Evolutionary conservation across 2,888 invertebrate genomes (phyloP), one percentile per base, ranked within the genome.

Genomic region (Prosapia bicincta): DNA sequence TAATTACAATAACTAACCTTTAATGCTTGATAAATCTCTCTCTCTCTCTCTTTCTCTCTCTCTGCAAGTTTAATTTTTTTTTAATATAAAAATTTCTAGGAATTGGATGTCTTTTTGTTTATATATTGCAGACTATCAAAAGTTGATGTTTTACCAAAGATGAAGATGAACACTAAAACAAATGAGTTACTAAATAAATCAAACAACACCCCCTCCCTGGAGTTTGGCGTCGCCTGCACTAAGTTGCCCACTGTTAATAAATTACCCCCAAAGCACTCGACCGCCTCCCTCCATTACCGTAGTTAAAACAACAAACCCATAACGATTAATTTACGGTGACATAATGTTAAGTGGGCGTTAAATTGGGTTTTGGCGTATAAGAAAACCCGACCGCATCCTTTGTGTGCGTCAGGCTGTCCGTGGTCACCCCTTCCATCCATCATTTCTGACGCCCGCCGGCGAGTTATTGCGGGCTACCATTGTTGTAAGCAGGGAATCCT

Each of bases 311-410:
- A 54, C 54, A 54, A 54, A 20, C n/a, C 54, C n/a, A 3, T 54
- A 54, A 54, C 54, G 54, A 54, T 54, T 54, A 54, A 54, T 54
- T 54, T 54, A 54, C n/a, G 20, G 54, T 1, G 54, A 54, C 54
- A 54, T 54, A 54, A 54, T 54, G 54, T 54, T 54, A 54, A 54
- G 54, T 54, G 54, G 54, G 54, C 54, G 54, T n/a, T 54, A 54
- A 54, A 54, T 54, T 54, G 54, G 54, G 54, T 54, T 54, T 54
- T 54, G 54, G 54, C 54, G 54, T 20, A 20, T 54, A 54, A 54
- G 54, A 54, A 54, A 13, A 5, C 9, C 9, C 54, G 20, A 20
- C 20, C 54, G 54, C 54, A 20, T 54, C 54, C 54, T 54, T 54
- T 54, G 54, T 54, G 38, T 20, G 54, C 20, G 10, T 15, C 38